Percentiles rank a stretch among this genome's conserved stretches.
These are phyloP conservation scores for Brachyalestes nurse DNA, from an alignment of 2,797 vertebrate genomes.

Conservation along the genomic window DNA sequence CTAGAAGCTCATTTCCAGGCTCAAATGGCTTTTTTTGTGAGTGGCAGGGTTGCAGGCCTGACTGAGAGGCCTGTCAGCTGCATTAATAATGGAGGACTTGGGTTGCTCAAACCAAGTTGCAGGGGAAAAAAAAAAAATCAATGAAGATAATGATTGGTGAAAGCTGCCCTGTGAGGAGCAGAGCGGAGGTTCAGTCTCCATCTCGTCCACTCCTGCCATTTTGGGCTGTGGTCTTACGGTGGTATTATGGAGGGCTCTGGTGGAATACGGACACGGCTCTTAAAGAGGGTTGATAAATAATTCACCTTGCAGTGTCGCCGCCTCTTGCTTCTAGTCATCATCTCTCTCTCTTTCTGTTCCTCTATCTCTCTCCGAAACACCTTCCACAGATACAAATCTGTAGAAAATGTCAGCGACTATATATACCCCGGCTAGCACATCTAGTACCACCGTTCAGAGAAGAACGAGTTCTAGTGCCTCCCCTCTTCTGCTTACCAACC, in stretches of 20 bases:
- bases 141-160: constrained; percentile 57
- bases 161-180: constrained; percentile 48
- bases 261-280: constrained; percentile 6
- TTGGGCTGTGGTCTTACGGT: constrained; percentile 8
- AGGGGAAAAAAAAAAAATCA: constrained; percentile 50
- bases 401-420: constrained; percentile 33
- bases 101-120: constrained; percentile 55
- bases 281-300: constrained; percentile 45
- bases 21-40: constrained; percentile 55
- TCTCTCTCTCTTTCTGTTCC: no score
- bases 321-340: neutral
- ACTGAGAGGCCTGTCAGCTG: constrained; percentile 47
- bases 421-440: constrained; percentile 22
- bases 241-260: constrained; percentile 17
- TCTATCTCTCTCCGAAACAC: constrained; percentile 12
- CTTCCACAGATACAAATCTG: constrained; percentile 30
- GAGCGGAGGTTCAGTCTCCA: constrained; percentile 41
- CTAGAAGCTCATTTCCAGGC: constrained; percentile 53
- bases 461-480: constrained; percentile 12
- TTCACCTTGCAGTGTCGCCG: constrained; percentile 40
- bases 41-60: constrained; percentile 39
- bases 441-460: constrained; percentile 6
- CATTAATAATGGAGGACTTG: constrained; percentile 59
- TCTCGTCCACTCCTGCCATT: constrained; percentile 31
- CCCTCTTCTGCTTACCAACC: neutral